Evolutionary conservation across 2,797 vertebrate genomes (phyloP), one percentile per base, ranked within the genome.

Genomic region (Malacoraja senta): DNA sequence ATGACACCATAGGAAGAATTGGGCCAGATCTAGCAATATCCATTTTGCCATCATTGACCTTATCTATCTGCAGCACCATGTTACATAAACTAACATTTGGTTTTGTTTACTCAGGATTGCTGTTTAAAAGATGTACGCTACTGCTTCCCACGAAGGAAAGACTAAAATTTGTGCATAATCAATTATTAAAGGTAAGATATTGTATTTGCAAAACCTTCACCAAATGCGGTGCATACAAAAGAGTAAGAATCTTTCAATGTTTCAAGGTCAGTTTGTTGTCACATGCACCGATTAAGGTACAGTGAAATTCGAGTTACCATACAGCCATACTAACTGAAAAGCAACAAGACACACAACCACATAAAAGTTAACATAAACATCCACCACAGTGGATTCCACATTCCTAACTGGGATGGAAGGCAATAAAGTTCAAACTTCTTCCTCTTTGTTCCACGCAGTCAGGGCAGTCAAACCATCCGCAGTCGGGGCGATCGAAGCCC

Each of bases 111-210:
- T 21, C 95, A 99, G 98, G 98, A 81, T 93, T 99, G 94, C 94
- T 99, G 94, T 97, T 98, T 93, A 99, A 98, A 95, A 97, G 98
- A 94, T 99, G 97, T 93, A 98, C 98, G 0, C 94, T 99, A 93
- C 95, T 99, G 83, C 94, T 97, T 19, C 98, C 98, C 90, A 98
- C 98, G 88, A 98, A 96, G 94, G 97, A 98, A 13, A 97, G 98
- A 94, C 95, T 99, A 71, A 98, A 97, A 94, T 98, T 97, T 13
- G 96, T 96, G 94, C 97, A 97, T 94, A 96, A 95, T 94, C 96
- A 95, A 63, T 95, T 99, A 93, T 96, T 96, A 93, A 95, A 97
- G 95, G 98, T 98, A 97, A 97, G 86, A 38, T 53, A 72, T 3
- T 29, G 63, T 65, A 35, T 44, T 74, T 92, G 26, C 24, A 80